Conservation (phyloP, 2,113 vertebrate species). For the Callocephalon fimbriatum region DNA sequence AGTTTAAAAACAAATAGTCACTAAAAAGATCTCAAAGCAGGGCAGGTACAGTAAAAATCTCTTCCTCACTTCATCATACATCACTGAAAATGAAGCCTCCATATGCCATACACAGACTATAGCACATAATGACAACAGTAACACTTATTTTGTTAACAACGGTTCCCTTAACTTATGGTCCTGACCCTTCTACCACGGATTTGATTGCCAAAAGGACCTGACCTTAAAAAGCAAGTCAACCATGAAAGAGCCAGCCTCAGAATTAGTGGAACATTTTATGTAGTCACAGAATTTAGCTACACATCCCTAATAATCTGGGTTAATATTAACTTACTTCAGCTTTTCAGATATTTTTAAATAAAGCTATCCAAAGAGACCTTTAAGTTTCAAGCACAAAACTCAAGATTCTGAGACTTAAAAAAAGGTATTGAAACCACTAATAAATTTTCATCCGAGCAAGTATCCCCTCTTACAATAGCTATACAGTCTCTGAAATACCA, state of each 20-base stretch:
- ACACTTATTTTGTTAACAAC: slow-evolving; percentile 44
- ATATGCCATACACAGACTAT: not conserved
- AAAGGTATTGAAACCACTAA: not conserved
- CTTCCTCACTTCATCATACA: slow-evolving; percentile 28
- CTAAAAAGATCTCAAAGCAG: slow-evolving; percentile 33
- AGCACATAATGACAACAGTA: not conserved
- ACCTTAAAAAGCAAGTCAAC: not conserved
- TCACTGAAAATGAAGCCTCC: slow-evolving; percentile 32
- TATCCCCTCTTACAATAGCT: not conserved
- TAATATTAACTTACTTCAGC: not conserved
- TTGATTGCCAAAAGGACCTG: not conserved
- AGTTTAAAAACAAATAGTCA: slow-evolving; percentile 37
- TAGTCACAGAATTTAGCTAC: not conserved
- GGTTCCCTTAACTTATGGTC: not conserved
- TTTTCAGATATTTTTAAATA: not conserved
- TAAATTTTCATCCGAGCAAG: not conserved
- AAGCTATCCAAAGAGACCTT: not conserved
- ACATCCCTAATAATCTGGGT: not conserved
- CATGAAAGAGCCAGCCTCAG: not conserved
- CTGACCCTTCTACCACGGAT: not conserved
- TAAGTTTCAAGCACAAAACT: not conserved
- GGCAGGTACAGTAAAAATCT: slow-evolving; percentile 55
- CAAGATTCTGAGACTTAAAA: not conserved
- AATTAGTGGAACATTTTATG: not conserved
- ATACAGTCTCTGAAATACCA: not conserved